Evolutionary conservation across 92 coral and sea anemone genomes (phyloP).

Genomic region (Porites cylindrica): DNA sequence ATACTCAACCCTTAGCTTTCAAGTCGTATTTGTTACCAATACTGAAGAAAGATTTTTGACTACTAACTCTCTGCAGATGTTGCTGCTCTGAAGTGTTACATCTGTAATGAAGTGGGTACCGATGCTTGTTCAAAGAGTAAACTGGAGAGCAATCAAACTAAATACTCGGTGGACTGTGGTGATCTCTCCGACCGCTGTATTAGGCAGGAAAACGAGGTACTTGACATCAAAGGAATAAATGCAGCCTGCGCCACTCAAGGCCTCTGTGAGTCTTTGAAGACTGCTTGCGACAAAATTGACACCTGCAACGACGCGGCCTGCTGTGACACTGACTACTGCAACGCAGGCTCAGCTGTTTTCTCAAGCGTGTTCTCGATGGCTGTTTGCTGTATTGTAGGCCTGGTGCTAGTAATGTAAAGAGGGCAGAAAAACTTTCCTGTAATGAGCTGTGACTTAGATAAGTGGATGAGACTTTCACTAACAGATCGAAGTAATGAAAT

Average conservation of each 20-base stretch:
- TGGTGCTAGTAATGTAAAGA: background rate
- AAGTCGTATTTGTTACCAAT: too few species aligned
- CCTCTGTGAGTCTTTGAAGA: background rate
- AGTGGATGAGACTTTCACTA: too few species aligned
- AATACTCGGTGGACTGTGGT: background rate
- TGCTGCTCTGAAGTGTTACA: background rate
- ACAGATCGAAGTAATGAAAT: too few species aligned
- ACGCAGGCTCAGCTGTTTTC: conserved; percentile 7
- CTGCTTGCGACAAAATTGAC: background rate
- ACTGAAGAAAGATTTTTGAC: background rate
- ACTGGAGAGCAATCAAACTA: background rate
- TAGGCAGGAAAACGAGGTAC: background rate
- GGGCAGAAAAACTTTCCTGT: too few species aligned
- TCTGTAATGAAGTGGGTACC: background rate
- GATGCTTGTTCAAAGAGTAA: background rate
- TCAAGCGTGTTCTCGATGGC: background rate
- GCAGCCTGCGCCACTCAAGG: background rate
- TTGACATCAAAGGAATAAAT: background rate
- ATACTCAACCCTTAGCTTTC: too few species aligned
- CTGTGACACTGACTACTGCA: conserved; percentile 5
- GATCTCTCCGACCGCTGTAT: background rate
- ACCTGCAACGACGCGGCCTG: background rate
- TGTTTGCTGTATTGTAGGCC: background rate
- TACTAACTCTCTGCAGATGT: background rate
- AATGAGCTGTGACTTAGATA: background rate